Evolutionary conservation across 1,140 invertebrate genomes (phyloP).

Genomic region (Neodiprion fabricii): DNA sequence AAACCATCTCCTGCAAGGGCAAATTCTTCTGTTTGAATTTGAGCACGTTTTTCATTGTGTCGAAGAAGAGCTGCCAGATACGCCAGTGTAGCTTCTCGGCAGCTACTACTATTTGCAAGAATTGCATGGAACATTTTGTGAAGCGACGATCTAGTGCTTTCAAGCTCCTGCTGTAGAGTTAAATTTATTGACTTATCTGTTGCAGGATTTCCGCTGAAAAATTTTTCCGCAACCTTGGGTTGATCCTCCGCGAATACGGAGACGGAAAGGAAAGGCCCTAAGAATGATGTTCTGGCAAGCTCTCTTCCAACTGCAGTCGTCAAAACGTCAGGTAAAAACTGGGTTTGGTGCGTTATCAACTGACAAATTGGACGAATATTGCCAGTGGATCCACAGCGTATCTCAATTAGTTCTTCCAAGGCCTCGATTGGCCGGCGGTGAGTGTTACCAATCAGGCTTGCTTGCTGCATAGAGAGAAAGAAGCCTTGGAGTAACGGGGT

Average conservation of each 20-base stretch:
- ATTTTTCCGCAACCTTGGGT: slow-evolving; percentile 75
- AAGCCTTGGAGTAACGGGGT: slow-evolving; percentile 74
- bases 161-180: slow-evolving; percentile 74
- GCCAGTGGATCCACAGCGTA: slow-evolving; percentile 65
- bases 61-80: slow-evolving; percentile 80
- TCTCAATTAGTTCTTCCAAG: slow-evolving; percentile 71
- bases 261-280: slow-evolving; percentile 89
- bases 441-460: slow-evolving; percentile 74
- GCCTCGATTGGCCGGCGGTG: slow-evolving; percentile 72
- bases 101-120: slow-evolving; percentile 77
- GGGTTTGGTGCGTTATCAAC: slow-evolving; percentile 74
- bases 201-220: slow-evolving; percentile 65
- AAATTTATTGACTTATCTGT: slow-evolving; percentile 68
- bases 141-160: slow-evolving; percentile 73
- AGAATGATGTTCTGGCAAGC: slow-evolving; percentile 79
- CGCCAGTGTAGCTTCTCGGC: slow-evolving; percentile 76
- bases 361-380: slow-evolving; percentile 78
- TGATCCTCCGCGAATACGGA: slow-evolving; percentile 95
- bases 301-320: slow-evolving; percentile 81
- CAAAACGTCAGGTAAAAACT: slow-evolving; percentile 78
- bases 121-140: slow-evolving; percentile 86
- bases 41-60: slow-evolving; percentile 86
- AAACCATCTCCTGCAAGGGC: slow-evolving; percentile 90
- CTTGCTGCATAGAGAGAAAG: slow-evolving; percentile 71
- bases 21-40: slow-evolving; percentile 87